Conservation (phyloP, 2,797 vertebrate genomes). For the Trichosurus vulpecula region DNA sequence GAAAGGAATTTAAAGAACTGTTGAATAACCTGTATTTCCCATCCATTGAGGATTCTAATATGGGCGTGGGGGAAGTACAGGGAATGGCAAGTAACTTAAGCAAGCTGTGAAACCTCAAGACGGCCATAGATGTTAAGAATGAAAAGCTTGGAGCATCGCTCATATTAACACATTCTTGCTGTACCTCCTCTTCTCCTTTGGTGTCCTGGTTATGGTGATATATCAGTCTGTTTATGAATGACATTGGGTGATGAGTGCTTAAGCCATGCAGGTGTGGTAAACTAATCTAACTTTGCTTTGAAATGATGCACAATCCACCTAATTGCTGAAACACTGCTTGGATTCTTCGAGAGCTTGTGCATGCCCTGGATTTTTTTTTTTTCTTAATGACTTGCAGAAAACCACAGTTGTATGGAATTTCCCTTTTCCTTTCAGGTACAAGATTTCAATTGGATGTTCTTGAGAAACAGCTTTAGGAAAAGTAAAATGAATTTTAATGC, state of each 20-base stretch:
- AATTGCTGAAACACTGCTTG: slow-evolving; percentile 64
- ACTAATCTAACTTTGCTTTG: slow-evolving; percentile 80
- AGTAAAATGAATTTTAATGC: background rate
- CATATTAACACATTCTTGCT: slow-evolving; percentile 76
- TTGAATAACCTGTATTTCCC: background rate
- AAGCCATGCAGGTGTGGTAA: slow-evolving; percentile 76
- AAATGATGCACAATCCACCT: slow-evolving; percentile 78
- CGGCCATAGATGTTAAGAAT: slow-evolving; percentile 30
- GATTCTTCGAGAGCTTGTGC: slow-evolving; percentile 73
- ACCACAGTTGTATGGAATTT: slow-evolving; percentile 25
- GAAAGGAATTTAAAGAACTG: background rate
- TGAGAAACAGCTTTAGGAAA: slow-evolving; percentile 8
- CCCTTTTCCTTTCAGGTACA: slow-evolving; percentile 2
- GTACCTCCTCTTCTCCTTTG: slow-evolving; percentile 68
- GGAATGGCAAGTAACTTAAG: background rate
- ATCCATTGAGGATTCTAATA: background rate
- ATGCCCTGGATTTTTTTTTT: slow-evolving; percentile 51
- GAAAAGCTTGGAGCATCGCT: slow-evolving; percentile 72
- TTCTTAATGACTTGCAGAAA: background rate
- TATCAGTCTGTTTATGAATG: slow-evolving; percentile 61
- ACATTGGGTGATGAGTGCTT: slow-evolving; percentile 74
- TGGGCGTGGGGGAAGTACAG: background rate
- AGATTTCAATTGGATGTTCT: slow-evolving; percentile 7
- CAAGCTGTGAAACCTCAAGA: slow-evolving; percentile 7
- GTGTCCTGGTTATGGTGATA: slow-evolving; percentile 72